phyloP scores from a whole-genome alignment of 2,888 invertebrate genomes.

The Sipha maydis region DNA sequence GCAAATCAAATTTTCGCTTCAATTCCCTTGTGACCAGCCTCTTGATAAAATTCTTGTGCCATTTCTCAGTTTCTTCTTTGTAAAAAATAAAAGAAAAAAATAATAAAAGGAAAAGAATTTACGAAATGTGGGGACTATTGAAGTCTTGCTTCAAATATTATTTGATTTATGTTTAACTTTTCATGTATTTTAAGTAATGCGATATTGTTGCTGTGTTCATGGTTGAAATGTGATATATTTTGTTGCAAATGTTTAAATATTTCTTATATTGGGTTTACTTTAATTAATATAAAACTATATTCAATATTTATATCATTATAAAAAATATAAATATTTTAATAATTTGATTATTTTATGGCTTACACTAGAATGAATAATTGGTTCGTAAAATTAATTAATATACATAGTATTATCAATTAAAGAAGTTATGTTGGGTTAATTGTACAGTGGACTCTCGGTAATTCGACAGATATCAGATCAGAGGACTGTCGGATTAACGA shows the following conservation, averaged over 20 bases:
- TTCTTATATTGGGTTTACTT: not conserved
- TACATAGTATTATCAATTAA: not conserved
- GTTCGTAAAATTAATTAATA: not conserved
- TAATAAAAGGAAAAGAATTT: constrained; percentile 16
- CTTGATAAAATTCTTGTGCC: constrained; percentile 54
- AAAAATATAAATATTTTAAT: not conserved
- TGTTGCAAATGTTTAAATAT: not conserved
- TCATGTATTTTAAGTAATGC: not conserved
- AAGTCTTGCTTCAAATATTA: constrained; percentile 31
- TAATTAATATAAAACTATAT: not conserved
- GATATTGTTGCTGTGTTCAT: not conserved
- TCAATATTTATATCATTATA: not conserved
- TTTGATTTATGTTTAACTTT: constrained; percentile 26
- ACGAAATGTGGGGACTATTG: constrained; percentile 21
- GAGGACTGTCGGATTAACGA: no score
- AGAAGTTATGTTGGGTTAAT: not conserved
- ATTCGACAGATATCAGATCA: no score
- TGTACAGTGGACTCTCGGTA: no score
- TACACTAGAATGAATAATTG: not conserved
- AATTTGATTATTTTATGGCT: not conserved
- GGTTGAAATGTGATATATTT: constrained; percentile 38
- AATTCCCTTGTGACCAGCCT: constrained; percentile 62
- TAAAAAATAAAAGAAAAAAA: constrained; percentile 10
- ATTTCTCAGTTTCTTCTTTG: constrained; percentile 18
- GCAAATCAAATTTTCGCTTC: constrained; percentile 66